These are phyloP conservation scores for Nowickia ferox DNA, from an alignment of 2,888 invertebrate species.

Conservation along the genomic window DNA sequence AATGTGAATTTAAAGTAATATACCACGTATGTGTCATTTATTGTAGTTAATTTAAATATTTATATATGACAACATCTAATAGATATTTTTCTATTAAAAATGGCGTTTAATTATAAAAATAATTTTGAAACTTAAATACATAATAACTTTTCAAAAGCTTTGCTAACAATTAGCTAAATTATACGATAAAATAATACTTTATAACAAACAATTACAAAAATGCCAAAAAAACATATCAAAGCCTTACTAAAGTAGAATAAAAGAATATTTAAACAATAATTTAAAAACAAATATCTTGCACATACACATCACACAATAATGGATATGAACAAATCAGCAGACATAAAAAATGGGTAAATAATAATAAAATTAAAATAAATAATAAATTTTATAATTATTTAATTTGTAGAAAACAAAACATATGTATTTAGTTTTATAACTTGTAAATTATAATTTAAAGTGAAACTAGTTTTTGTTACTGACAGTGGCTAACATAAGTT, in stretches of 20 bases:
- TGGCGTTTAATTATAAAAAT: not conserved
- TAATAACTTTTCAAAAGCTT: conserved; percentile 4
- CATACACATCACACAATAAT: conserved; percentile 57
- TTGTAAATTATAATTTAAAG: not conserved
- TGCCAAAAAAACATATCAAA: conserved; percentile 50
- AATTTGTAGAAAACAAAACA: not conserved
- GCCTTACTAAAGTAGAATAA: conserved; percentile 38
- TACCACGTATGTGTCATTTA: too few species aligned
- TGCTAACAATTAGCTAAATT: conserved; percentile 2
- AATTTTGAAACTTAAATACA: conserved; percentile 7
- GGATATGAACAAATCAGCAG: conserved; percentile 68
- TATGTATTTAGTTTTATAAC: not conserved
- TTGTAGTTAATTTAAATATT: conserved; percentile 16
- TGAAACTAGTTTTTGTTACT: not conserved
- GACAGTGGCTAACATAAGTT: conserved; percentile 21
- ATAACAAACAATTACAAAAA: conserved; percentile 42
- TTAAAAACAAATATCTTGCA: conserved; percentile 38
- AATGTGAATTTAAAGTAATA: conserved; percentile 9
- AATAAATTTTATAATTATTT: conserved; percentile 14
- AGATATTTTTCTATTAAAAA: not conserved
- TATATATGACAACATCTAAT: not conserved
- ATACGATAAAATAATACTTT: conserved; percentile 27
- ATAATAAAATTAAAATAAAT: not conserved
- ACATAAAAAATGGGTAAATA: conserved; percentile 73
- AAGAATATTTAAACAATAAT: conserved; percentile 15